Evolutionary conservation across 2,797 vertebrate species (phyloP), one percentile per base, ranked within the genome.

Genomic region (Lepilemur ruficaudatus): DNA sequence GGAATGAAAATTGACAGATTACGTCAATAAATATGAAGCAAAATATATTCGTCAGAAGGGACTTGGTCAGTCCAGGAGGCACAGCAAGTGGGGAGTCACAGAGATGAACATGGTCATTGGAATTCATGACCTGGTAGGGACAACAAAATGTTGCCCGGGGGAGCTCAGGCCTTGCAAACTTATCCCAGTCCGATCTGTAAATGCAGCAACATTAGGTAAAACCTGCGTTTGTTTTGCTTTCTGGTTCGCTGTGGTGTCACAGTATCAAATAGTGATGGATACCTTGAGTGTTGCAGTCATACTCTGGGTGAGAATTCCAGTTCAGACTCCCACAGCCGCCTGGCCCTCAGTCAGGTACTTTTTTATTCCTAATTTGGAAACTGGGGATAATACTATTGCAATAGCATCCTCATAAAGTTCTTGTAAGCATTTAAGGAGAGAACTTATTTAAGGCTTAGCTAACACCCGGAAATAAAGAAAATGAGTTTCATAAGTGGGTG

Each of bases 131-230:
- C n/a, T 52, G 46, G 0, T 25, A 18, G 5, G 14, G 5, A 14
- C 15, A 7, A 4, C 18, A 4, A 35, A 32, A 22, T 32, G 0
- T 0, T 48, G 1, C 52, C 4, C 13, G 14, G 25, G 23, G 6
- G 5, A 15, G n/a, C 0, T 32, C 28, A 11, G 7, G 12, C 8
- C 28, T 8, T n/a, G 11, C 22, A 63, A 7, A 20, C 8, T 5
- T 38, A 7, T 41, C 28, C 65, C 11, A 63, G 25, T 43, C 1
- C 59, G 67, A 63, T 32, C 43, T 5, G 5, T 1, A 22, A 22
- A 2, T 8, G 8, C 25, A 41, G 8, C 2, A 7, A 5, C 7
- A 1, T 23, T 14, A 50, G 3, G 30, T 72, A 18, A 80, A 38
- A 10, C 8, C 13, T 25, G 0, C 5, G 4, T 50, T 82, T 67